Conservation (phyloP, 1,140 invertebrate genomes). For the Orchesella cincta region DNA sequence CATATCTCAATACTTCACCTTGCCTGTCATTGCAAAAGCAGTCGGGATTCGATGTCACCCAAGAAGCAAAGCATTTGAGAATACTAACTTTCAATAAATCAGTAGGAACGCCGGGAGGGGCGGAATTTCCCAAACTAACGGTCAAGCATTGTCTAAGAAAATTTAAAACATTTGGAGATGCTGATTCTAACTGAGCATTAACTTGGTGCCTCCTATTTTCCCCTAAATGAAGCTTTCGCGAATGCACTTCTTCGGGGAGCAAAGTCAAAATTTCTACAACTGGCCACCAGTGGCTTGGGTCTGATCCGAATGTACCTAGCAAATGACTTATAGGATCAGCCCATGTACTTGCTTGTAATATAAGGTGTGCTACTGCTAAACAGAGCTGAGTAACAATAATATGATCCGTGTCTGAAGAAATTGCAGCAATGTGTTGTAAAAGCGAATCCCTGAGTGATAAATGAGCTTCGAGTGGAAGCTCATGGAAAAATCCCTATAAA, state of each 20-base stretch:
- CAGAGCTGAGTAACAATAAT: slow-evolving; percentile 86
- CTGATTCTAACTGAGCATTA: slow-evolving; percentile 68
- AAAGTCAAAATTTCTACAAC: slow-evolving; percentile 89
- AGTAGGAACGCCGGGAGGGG: slow-evolving; percentile 16
- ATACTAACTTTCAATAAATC: slow-evolving; percentile 42
- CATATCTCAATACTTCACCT: slow-evolving; percentile 46
- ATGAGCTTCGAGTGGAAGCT: slow-evolving; percentile 83
- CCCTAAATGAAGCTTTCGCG: slow-evolving; percentile 78
- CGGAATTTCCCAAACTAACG: slow-evolving; percentile 21
- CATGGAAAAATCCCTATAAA: slow-evolving; percentile 82
- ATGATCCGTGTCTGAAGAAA: slow-evolving; percentile 76
- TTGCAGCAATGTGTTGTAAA: slow-evolving; percentile 82
- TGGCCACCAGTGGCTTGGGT: slow-evolving; percentile 68
- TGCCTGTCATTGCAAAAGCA: slow-evolving; percentile 42
- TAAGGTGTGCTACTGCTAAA: slow-evolving; percentile 87
- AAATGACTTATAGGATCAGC: slow-evolving; percentile 82
- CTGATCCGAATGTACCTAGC: slow-evolving; percentile 67
- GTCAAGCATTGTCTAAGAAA: slow-evolving; percentile 45
- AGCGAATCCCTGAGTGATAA: slow-evolving; percentile 86
- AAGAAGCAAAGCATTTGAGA: slow-evolving; percentile 49
- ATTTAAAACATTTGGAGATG: slow-evolving; percentile 56
- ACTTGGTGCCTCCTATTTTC: slow-evolving; percentile 85
- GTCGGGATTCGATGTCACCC: slow-evolving; percentile 48
- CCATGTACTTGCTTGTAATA: slow-evolving; percentile 92
- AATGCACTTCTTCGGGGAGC: slow-evolving; percentile 93